These are phyloP conservation scores for Bellardia bayeri DNA, from an alignment of 2,888 invertebrate genomes.

Conservation along the genomic window DNA sequence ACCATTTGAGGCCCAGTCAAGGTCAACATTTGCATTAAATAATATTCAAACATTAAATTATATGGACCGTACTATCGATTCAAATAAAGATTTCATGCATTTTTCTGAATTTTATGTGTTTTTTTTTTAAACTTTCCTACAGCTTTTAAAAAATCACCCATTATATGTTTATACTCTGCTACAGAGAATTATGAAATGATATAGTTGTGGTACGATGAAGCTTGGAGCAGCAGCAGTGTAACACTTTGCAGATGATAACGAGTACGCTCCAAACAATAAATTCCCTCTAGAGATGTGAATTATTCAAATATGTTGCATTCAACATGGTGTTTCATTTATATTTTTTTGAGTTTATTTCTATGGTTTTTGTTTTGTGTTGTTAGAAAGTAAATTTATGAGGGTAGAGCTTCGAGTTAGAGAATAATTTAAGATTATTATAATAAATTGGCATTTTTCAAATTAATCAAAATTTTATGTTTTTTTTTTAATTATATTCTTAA, in stretches of 20 bases:
- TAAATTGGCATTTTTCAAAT: no score
- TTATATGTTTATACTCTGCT: not conserved
- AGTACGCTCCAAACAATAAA: conserved; percentile 22
- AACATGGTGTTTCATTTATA: conserved; percentile 14
- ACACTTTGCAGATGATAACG: conserved; percentile 32
- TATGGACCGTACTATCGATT: no score
- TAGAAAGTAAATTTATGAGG: not conserved
- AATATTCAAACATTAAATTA: no score
- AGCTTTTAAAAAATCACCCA: no score
- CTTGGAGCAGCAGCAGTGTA: conserved; percentile 9
- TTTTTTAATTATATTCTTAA: no score
- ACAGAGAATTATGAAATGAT: not conserved
- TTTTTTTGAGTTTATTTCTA: not conserved
- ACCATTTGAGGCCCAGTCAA: no score
- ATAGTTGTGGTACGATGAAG: not conserved
- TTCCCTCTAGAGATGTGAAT: conserved; percentile 51
- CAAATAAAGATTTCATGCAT: no score
- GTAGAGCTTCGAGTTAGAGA: not conserved
- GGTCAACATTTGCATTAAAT: no score
- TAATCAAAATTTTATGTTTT: no score
- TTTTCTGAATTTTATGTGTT: no score
- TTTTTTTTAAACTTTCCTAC: no score
- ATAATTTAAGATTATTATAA: no score
- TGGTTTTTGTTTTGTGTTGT: not conserved
- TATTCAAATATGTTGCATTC: conserved; percentile 53